Base-by-base conservation (phyloP, 1,140 invertebrate species). In the Augochlora pura region DNA sequence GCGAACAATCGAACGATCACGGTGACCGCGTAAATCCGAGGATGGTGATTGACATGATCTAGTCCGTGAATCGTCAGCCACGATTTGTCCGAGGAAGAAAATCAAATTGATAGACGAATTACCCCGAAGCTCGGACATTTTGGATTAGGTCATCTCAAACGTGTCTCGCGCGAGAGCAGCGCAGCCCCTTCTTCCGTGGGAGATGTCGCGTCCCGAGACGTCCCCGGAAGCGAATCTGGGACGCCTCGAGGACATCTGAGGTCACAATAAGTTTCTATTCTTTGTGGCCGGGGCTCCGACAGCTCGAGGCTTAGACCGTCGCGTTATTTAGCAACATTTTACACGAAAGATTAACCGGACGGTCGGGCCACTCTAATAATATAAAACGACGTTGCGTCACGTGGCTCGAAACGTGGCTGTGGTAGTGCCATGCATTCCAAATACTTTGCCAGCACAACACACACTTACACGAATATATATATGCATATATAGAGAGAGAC, bases 391-490 rank as follows among this genome's bases (percentile, higher is more conserved):
- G 52, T 84, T 83, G 70, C 76, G 83, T 83, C 77, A 69, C 77
- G 81, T 70, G 62, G 59, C 59, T n/a, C 42, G 71, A 80, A 77
- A 83, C 70, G 81, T 76, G 84, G 74, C 70, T 83, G 77, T 85
- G 81, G 65, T 82, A 86, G 84, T 86, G 84, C 84, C 84, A 86
- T 86, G 85, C 85, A 86, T 86, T 86, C 85, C 85, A 86, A 86
- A 86, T 86, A 82, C 80, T 86, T 86, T 80, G 73, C 68, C 84
- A 82, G 67, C 75, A 49, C 39, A n/a, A n/a, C n/a, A n/a, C n/a
- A n/a, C n/a, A n/a, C n/a, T n/a, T n/a, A 77, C 69, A 46, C 76
- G 32, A 60, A 57, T 18, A 63, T 14, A 12, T 10, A 14, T 12
- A 14, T 12, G 12, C 9, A 46, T 14, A 46, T 12, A 46, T 14